phyloP scores from a whole-genome alignment of 2,113 vertebrate genomes.

The Tricholaema leucomelas region DNA sequence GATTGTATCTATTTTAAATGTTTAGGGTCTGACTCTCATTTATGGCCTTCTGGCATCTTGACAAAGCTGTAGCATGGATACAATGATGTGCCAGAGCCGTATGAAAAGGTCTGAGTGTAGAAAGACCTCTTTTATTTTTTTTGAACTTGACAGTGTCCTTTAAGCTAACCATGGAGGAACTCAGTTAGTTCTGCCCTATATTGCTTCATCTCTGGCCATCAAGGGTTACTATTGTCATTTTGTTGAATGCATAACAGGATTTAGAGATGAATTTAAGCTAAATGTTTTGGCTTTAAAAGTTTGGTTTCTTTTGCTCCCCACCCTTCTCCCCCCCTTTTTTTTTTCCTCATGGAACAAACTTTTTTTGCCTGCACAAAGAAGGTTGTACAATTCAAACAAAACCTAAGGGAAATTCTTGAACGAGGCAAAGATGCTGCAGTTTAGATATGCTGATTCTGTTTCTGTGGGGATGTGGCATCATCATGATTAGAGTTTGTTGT shows the following conservation, averaged over 20 bases:
- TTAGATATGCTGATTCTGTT: neutral
- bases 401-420: slow-evolving; percentile 46
- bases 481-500: slow-evolving; percentile 19
- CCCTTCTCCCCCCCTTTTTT: neutral
- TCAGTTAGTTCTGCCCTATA: neutral
- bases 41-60: neutral
- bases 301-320: neutral
- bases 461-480: slow-evolving; percentile 9
- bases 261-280: slow-evolving; percentile 16
- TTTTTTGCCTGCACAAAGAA: neutral
- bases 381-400: slow-evolving; percentile 32
- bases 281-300: slow-evolving; percentile 17
- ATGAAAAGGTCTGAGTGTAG: neutral
- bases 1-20: neutral
- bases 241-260: neutral
- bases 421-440: slow-evolving; percentile 4
- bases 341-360: neutral
- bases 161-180: neutral
- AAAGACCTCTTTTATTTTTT: slow-evolving; percentile 19
- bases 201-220: neutral
- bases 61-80: neutral
- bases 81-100: neutral
- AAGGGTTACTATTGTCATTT: neutral
- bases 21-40: neutral
- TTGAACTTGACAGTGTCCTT: neutral